Conservation (phyloP, 2,797 vertebrate species). For the Steatocranus sp. region DNA sequence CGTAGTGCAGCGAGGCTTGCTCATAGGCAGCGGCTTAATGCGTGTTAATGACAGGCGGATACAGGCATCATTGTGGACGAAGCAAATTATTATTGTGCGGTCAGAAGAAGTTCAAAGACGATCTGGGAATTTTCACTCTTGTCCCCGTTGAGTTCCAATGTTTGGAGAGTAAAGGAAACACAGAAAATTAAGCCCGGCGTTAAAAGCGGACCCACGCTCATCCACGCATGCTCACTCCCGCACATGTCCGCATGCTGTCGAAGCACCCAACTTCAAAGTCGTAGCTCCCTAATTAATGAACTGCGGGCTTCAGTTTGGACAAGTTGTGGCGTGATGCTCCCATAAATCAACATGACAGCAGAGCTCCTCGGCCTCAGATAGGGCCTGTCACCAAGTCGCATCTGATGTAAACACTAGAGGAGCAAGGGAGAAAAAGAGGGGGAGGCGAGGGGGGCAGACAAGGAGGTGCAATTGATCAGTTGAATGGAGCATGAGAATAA, state of each 20-base stretch:
- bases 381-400: slow-evolving; percentile 95
- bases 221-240: slow-evolving; percentile 6
- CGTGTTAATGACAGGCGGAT: slow-evolving; percentile 93
- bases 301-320: slow-evolving; percentile 98
- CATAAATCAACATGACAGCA: slow-evolving; percentile 99
- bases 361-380: slow-evolving; percentile 95
- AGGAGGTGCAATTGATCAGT: slow-evolving; percentile 98
- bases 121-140: slow-evolving; percentile 82
- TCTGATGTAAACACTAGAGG: slow-evolving; percentile 95
- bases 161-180: slow-evolving; percentile 62
- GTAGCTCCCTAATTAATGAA: slow-evolving; percentile 99
- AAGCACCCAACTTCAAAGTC: slow-evolving; percentile 93
- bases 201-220: slow-evolving; percentile 68
- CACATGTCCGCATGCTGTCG: slow-evolving; percentile 71
- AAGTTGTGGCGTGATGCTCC: slow-evolving; percentile 97
- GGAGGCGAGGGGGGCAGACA: slow-evolving; percentile 71
- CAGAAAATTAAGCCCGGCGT: slow-evolving; percentile 86
- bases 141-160: slow-evolving; percentile 83
- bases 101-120: slow-evolving; percentile 98
- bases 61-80: slow-evolving; percentile 93
- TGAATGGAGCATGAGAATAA: slow-evolving; percentile 91
- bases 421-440: slow-evolving; percentile 76
- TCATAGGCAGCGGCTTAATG: slow-evolving; percentile 90
- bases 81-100: slow-evolving; percentile 94
- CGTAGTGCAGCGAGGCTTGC: slow-evolving; percentile 81